Conservation (phyloP, 1,140 invertebrate species). For the Zaprionus camerounensis region DNA sequence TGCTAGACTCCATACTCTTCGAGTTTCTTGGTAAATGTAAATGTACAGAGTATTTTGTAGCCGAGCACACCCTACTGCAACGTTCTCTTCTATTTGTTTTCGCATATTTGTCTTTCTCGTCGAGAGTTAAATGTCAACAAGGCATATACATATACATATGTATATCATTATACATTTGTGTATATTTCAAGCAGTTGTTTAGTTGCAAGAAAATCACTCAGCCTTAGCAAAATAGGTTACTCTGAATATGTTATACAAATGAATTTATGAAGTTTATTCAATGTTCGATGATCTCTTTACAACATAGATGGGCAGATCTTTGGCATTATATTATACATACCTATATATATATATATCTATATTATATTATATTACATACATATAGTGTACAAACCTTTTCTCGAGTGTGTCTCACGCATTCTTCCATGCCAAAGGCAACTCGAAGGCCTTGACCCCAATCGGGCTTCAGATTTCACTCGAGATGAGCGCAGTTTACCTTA, state of each 20-base stretch:
- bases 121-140: neutral
- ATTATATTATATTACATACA: neutral
- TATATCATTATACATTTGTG: no score
- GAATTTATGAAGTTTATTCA: no score
- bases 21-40: neutral
- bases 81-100: neutral
- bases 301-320: no score
- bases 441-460: slow-evolving; percentile 3
- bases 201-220: no score
- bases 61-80: neutral
- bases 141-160: neutral
- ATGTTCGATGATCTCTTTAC: no score
- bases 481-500: neutral
- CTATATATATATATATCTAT: no score
- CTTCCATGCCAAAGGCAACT: neutral
- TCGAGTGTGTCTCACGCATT: neutral
- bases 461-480: neutral
- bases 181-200: no score
- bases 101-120: neutral
- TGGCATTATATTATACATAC: no score
- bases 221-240: no score
- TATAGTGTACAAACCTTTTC: neutral
- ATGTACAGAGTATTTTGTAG: neutral
- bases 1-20: neutral
- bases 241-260: no score